Conservation (phyloP, 2,113 vertebrate species). For the Coryphaenoides rupestris region DNA sequence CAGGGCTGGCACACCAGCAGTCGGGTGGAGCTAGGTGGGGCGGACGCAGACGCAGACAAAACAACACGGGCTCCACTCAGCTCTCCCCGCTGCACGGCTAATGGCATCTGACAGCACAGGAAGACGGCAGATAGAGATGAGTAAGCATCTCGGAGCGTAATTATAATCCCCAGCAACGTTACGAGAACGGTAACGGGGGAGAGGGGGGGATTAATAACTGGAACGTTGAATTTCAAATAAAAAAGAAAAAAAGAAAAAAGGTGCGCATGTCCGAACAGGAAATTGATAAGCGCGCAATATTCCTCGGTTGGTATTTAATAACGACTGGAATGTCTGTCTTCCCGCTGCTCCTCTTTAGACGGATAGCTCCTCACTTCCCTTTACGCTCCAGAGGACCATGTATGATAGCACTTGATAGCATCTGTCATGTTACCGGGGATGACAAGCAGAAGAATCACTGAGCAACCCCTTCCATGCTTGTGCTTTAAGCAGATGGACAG, state of each 20-base stretch:
- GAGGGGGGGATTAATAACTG: conserved; percentile 50
- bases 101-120: conserved; percentile 65
- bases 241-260: conserved; percentile 45
- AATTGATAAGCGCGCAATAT: conserved; percentile 61
- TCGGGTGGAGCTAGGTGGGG: conserved; percentile 32
- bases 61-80: conserved; percentile 54
- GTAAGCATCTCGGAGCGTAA: conserved; percentile 61
- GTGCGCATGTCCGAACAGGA: conserved; percentile 58
- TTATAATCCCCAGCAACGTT: conserved; percentile 57
- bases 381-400: conserved; percentile 53
- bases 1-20: conserved; percentile 49
- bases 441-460: conserved; percentile 55
- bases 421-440: conserved; percentile 56
- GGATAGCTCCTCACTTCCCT: conserved; percentile 44
- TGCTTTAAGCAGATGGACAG: conserved; percentile 56
- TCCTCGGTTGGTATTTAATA: conserved; percentile 49
- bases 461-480: conserved; percentile 34
- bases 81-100: conserved; percentile 60
- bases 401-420: conserved; percentile 56
- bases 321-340: conserved; percentile 61
- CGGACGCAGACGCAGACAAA: conserved; percentile 43
- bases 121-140: conserved; percentile 58
- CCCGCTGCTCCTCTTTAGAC: conserved; percentile 22
- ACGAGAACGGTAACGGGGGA: conserved; percentile 36
- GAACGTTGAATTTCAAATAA: conserved; percentile 60